Evolutionary conservation across 2,113 vertebrate species (phyloP).

Genomic region (Crotalus horridus): DNA sequence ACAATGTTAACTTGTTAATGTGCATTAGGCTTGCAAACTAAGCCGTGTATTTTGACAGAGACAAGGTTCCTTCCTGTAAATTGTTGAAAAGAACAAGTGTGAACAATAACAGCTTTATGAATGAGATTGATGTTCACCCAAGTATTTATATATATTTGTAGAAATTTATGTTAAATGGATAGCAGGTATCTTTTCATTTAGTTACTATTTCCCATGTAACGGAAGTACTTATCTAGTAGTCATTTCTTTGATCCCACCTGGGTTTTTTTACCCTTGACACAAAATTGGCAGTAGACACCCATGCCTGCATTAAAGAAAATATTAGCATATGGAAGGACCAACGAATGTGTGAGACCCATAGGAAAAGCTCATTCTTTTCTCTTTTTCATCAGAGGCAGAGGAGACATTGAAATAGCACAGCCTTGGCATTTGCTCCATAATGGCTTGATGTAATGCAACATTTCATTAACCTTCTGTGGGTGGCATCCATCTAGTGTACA

Average conservation of each 20-base stretch:
- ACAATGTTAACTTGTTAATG: slow-evolving; percentile 11
- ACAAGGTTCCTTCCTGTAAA: not conserved
- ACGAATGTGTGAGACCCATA: not conserved
- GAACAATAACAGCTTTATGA: slow-evolving; percentile 8
- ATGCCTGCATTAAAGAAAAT: not conserved
- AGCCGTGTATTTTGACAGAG: not conserved
- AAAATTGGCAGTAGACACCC: not conserved
- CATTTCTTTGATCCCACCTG: not conserved
- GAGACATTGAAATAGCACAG: slow-evolving; percentile 19
- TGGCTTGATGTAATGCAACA: slow-evolving; percentile 37
- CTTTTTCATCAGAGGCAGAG: not conserved
- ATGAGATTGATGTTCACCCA: not conserved
- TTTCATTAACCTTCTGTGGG: slow-evolving; percentile 55
- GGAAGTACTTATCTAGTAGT: not conserved
- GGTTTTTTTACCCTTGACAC: slow-evolving; percentile 16
- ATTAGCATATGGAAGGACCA: slow-evolving; percentile 5
- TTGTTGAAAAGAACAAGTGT: slow-evolving; percentile 5
- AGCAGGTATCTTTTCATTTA: slow-evolving; percentile 11
- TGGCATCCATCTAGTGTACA: slow-evolving; percentile 18
- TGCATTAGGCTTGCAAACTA: slow-evolving; percentile 27
- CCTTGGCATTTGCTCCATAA: slow-evolving; percentile 41
- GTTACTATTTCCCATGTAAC: not conserved
- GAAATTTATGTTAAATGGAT: not conserved
- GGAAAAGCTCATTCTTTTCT: not conserved
- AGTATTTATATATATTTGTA: not conserved